phyloP scores from a whole-genome alignment of 1,140 invertebrate genomes.

The Drosophila nebulosa region DNA sequence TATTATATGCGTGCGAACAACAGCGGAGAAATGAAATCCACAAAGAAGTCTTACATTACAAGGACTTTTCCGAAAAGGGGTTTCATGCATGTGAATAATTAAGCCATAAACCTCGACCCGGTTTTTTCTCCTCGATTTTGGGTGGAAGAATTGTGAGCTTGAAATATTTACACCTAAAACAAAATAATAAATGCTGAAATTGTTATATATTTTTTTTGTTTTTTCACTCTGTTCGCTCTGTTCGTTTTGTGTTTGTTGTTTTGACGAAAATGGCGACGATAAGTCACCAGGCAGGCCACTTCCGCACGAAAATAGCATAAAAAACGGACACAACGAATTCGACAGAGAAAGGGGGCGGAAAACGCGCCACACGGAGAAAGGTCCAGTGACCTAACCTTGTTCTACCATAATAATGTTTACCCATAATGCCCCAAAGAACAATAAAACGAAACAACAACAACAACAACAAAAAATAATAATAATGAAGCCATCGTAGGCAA shows the following conservation, averaged over 20 bases:
- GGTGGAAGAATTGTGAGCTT: conserved; percentile 65
- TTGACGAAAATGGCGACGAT: conserved; percentile 69
- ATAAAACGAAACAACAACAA: conserved; percentile 7
- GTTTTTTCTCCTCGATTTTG: conserved; percentile 44
- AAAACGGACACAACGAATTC: conserved; percentile 6
- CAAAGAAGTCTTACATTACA: conserved; percentile 6
- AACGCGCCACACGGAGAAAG: neutral
- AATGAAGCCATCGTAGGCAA: conserved; percentile 58
- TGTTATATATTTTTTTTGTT: conserved; percentile 1
- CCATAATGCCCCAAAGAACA: conserved; percentile 33
- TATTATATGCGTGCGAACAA: conserved; percentile 58
- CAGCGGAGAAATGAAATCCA: conserved; percentile 36
- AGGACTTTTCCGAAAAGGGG: conserved; percentile 14
- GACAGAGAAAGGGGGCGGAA: neutral
- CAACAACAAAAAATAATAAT: conserved; percentile 38
- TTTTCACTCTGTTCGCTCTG: no score
- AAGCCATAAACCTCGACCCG: conserved; percentile 75
- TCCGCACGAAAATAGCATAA: conserved; percentile 64
- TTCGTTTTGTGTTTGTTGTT: conserved; percentile 12
- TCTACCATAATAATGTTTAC: conserved; percentile 34
- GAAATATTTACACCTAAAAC: conserved; percentile 77
- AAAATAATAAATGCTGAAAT: conserved; percentile 74
- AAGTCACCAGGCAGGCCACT: conserved; percentile 69
- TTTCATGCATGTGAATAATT: conserved; percentile 77
- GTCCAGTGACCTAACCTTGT: conserved; percentile 39